Percentiles rank a stretch among this genome's conserved stretches.
Conservation (phyloP, 2,888 invertebrate species). For the Microctonus hyperodae region DNA sequence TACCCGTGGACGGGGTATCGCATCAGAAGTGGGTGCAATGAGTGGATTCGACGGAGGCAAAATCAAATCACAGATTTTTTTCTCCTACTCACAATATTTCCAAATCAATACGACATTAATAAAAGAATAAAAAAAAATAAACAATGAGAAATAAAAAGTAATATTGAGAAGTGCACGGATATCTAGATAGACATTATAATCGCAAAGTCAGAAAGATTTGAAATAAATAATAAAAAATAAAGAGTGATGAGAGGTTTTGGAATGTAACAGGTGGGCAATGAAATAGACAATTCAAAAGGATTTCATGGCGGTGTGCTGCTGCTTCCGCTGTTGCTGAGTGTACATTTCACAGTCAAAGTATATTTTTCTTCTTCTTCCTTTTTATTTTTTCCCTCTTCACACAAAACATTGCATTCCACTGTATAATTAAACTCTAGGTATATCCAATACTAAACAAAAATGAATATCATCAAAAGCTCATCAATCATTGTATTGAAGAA, state of each 20-base stretch:
- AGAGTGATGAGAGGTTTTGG: neutral
- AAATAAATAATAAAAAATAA: too few species aligned
- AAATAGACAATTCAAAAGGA: conserved; percentile 5
- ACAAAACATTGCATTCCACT: neutral
- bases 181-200: neutral
- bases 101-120: neutral
- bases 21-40: neutral
- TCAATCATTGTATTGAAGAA: neutral
- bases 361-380: neutral
- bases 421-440: neutral
- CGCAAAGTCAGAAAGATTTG: neutral
- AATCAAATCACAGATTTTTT: neutral
- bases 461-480: conserved; percentile 2
- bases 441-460: neutral
- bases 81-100: neutral
- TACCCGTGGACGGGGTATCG: too few species aligned
- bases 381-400: neutral
- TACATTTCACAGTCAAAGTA: neutral
- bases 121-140: neutral
- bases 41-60: neutral
- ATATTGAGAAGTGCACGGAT: neutral
- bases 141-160: too few species aligned
- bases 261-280: conserved; percentile 25
- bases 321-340: neutral
- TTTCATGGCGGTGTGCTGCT: neutral